Evolutionary conservation across 1,140 invertebrate species (phyloP).

Genomic region (Pogonus chalceus): DNA sequence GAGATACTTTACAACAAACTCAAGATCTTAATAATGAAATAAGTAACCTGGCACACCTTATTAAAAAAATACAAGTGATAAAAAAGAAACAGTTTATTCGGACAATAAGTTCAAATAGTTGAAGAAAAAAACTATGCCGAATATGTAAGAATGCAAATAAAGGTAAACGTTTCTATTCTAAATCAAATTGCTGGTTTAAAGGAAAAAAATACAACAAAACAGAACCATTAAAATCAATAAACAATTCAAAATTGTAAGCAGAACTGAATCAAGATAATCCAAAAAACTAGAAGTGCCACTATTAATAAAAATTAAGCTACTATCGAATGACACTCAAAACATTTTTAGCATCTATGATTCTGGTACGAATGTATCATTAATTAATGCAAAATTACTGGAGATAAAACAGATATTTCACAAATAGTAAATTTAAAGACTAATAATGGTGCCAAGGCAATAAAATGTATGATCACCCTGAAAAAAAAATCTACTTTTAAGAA

Average conservation of each 20-base stretch:
- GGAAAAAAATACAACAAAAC: slow-evolving; percentile 9
- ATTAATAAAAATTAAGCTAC: no score
- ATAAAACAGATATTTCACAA: slow-evolving; percentile 7
- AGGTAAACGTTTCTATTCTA: no score
- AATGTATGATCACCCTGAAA: neutral
- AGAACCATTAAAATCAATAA: no score
- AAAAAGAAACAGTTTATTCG: neutral
- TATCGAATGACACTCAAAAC: no score
- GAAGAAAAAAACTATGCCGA: neutral
- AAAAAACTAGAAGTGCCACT: no score
- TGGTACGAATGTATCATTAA: no score
- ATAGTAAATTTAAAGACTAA: slow-evolving; percentile 5
- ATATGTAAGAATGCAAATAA: no score
- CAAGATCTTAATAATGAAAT: neutral
- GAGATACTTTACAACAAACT: neutral
- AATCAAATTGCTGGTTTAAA: no score
- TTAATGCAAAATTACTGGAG: no score
- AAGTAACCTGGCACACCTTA: neutral
- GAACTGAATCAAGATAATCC: no score
- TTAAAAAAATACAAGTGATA: neutral
- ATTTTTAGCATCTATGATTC: no score
- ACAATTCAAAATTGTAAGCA: no score
- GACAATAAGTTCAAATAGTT: neutral
- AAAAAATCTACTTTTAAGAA: slow-evolving; percentile 8
- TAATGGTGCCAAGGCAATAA: slow-evolving; percentile 8